phyloP scores from a whole-genome alignment of 2,888 invertebrate genomes.

The Melolontha melolontha region DNA sequence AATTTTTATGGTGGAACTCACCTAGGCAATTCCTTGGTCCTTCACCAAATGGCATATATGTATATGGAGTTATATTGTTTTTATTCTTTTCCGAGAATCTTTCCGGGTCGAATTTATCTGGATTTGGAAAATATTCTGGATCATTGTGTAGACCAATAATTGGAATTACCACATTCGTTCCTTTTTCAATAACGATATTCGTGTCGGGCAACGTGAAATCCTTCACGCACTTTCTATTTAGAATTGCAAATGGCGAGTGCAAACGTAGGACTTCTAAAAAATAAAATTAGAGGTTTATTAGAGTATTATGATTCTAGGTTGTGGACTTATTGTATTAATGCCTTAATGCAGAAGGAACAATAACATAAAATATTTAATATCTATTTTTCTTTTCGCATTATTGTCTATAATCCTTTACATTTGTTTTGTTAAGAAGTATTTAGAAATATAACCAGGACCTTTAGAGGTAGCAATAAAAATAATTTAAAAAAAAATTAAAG shows the following conservation, averaged over 20 bases:
- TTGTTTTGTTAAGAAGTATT: no score
- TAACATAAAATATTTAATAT: slow-evolving; percentile 11
- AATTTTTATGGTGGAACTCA: background rate
- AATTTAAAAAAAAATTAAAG: no score
- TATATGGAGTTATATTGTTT: background rate
- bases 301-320: no score
- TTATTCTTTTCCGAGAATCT: slow-evolving; percentile 8
- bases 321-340: background rate
- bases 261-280: slow-evolving; percentile 16
- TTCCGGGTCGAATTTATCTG: slow-evolving; percentile 21
- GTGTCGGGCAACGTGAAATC: slow-evolving; percentile 7
- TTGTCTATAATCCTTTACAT: no score
- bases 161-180: background rate
- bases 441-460: no score
- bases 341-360: background rate
- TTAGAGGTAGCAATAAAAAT: no score
- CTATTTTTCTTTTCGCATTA: no score
- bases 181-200: slow-evolving; percentile 7
- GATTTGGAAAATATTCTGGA: slow-evolving; percentile 23
- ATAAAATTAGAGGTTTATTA: no score
- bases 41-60: slow-evolving; percentile 10
- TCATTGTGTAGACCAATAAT: background rate
- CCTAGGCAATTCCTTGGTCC: slow-evolving; percentile 2
- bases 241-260: slow-evolving; percentile 1
- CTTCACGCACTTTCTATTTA: slow-evolving; percentile 11